These are phyloP conservation scores for Furnarius figulus DNA, from an alignment of 2,113 vertebrate genomes.

Conservation along the genomic window DNA sequence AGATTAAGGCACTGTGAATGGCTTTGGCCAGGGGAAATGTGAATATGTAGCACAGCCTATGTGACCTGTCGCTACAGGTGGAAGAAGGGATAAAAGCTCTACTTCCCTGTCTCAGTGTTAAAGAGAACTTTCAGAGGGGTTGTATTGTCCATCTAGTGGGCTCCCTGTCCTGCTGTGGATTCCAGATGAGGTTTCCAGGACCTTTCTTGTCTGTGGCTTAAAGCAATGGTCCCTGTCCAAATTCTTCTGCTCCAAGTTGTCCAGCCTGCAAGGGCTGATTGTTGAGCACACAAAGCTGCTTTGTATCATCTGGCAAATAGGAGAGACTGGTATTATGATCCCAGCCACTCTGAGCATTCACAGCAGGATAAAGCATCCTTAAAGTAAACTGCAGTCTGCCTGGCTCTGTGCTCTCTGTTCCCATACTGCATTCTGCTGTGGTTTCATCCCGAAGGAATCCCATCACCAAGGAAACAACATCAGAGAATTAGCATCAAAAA, in stretches of 20 bases:
- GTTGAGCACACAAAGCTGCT: constrained; percentile 16
- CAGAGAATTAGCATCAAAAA: neutral
- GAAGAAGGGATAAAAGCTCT: neutral
- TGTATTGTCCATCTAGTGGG: neutral
- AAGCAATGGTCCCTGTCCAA: neutral
- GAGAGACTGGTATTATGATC: constrained; percentile 18
- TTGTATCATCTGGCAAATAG: constrained; percentile 19
- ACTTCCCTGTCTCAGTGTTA: neutral
- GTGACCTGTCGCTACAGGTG: neutral
- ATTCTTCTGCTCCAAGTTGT: neutral
- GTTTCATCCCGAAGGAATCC: constrained; percentile 21
- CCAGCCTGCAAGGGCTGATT: neutral
- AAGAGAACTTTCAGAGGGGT: neutral
- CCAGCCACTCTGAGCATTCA: constrained; percentile 1
- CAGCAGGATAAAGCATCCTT: constrained; percentile 34
- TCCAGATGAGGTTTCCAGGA: neutral
- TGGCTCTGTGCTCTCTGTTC: neutral
- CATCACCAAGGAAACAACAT: constrained; percentile 39
- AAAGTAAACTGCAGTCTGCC: constrained; percentile 25
- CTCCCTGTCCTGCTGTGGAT: constrained; percentile 1
- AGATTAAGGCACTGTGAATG: neutral
- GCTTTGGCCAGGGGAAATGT: neutral
- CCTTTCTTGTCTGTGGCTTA: neutral
- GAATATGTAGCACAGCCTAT: neutral
- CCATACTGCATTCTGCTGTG: neutral